Conservation (phyloP, 2,797 vertebrate genomes). For the Orestias chungarensis region DNA sequence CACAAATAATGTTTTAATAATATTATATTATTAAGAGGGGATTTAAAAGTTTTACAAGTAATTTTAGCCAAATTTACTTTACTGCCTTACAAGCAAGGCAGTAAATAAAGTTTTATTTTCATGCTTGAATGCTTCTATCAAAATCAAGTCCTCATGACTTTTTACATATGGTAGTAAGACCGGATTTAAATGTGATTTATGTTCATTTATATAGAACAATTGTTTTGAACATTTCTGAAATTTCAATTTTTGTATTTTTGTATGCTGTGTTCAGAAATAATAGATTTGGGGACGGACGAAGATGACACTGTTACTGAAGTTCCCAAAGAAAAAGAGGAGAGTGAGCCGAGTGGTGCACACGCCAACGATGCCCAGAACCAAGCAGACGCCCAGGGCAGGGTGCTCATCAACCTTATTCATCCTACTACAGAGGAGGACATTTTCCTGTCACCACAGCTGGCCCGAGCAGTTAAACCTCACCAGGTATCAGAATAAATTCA, state of each 20-base stretch:
- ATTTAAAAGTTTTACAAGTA: background rate
- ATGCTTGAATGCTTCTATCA: background rate
- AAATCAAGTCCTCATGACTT: background rate
- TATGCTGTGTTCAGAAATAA: slow-evolving; percentile 78
- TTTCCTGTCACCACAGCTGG: slow-evolving; percentile 89
- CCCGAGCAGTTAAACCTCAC: slow-evolving; percentile 90
- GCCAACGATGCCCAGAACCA: slow-evolving; percentile 87
- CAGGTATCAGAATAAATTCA: slow-evolving; percentile 78
- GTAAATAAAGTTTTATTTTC: background rate
- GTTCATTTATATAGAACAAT: background rate
- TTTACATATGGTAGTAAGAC: background rate
- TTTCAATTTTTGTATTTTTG: background rate
- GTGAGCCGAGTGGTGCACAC: slow-evolving; percentile 84
- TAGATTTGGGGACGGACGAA: slow-evolving; percentile 88
- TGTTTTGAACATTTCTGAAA: background rate
- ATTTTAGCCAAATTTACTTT: too few relatives aligned
- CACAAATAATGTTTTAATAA: too few relatives aligned
- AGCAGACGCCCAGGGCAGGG: slow-evolving; percentile 84
- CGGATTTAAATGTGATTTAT: background rate
- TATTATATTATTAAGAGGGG: background rate
- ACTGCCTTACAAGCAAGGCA: too few relatives aligned
- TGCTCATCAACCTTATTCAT: slow-evolving; percentile 93
- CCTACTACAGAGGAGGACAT: slow-evolving; percentile 87
- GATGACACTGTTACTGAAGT: slow-evolving; percentile 82
- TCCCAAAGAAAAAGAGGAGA: slow-evolving; percentile 79